Conservation (phyloP, 2,888 invertebrate species). For the Heliconius hortense region DNA sequence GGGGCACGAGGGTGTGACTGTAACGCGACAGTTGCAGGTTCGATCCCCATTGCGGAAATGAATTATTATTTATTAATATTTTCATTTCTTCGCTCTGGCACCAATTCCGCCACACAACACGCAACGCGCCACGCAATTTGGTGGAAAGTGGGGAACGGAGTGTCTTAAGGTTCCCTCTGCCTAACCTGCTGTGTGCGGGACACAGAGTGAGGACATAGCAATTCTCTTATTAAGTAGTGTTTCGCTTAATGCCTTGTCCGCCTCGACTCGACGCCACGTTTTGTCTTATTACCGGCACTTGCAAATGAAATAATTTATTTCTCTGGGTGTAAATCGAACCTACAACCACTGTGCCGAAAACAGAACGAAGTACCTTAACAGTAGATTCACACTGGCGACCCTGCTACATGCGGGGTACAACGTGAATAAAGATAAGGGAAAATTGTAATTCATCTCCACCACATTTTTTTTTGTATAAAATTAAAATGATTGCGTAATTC, state of each 20-base stretch:
- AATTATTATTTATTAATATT: no score
- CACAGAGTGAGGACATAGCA: background rate
- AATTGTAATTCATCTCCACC: background rate
- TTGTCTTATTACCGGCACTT: background rate
- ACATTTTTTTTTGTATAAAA: constrained; percentile 23
- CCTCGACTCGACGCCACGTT: background rate
- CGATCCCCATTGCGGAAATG: no score
- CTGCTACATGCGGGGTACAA: no score
- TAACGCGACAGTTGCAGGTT: no score
- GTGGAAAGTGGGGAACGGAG: no score
- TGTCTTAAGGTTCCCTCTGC: background rate
- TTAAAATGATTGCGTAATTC: constrained; percentile 26
- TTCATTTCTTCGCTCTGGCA: no score
- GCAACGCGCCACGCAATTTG: no score
- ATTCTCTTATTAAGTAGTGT: no score
- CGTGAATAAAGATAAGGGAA: background rate
- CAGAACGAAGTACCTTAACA: rapidly evolving
- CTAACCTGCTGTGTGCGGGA: background rate
- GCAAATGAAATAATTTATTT: background rate
- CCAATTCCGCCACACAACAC: no score
- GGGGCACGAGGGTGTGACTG: no score
- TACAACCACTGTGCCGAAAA: background rate
- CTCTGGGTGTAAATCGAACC: background rate
- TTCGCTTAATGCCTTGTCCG: no score
- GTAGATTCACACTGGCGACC: no score